phyloP scores from a whole-genome alignment of 2,888 invertebrate species.

The Bombyx huttoni region DNA sequence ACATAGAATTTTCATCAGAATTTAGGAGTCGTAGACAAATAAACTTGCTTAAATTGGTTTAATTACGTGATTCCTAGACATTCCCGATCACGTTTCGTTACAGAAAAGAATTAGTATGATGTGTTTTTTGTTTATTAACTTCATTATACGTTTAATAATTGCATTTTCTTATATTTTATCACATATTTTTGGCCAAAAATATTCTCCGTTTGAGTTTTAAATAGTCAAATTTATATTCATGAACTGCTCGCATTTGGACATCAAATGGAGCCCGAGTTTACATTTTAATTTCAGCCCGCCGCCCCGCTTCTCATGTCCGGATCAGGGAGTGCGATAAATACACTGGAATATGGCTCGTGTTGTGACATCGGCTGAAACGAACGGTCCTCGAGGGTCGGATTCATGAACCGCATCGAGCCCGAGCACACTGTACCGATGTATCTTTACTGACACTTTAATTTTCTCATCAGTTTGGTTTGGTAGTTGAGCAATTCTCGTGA shows the following conservation, averaged over 20 bases:
- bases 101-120: too few relatives aligned
- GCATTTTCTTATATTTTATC: too few relatives aligned
- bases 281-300: conserved; percentile 11
- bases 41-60: too few relatives aligned
- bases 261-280: conserved; percentile 2
- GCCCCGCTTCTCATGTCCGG: conserved; percentile 4
- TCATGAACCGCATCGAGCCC: neutral
- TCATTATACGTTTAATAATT: too few relatives aligned
- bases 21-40: too few relatives aligned
- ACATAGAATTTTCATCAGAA: too few relatives aligned
- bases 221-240: neutral
- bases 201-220: neutral
- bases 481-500: too few relatives aligned
- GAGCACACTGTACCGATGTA: neutral
- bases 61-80: too few relatives aligned
- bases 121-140: too few relatives aligned
- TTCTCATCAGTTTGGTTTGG: too few relatives aligned
- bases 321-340: conserved; percentile 16
- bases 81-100: too few relatives aligned
- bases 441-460: neutral
- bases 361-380: conserved; percentile 29
- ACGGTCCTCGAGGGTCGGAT: conserved; percentile 22
- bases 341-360: conserved; percentile 16
- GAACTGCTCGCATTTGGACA: neutral
- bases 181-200: too few relatives aligned